These are phyloP conservation scores for Drosophila biarmipes DNA, from an alignment of 1,140 invertebrate genomes.

Conservation along the genomic window DNA sequence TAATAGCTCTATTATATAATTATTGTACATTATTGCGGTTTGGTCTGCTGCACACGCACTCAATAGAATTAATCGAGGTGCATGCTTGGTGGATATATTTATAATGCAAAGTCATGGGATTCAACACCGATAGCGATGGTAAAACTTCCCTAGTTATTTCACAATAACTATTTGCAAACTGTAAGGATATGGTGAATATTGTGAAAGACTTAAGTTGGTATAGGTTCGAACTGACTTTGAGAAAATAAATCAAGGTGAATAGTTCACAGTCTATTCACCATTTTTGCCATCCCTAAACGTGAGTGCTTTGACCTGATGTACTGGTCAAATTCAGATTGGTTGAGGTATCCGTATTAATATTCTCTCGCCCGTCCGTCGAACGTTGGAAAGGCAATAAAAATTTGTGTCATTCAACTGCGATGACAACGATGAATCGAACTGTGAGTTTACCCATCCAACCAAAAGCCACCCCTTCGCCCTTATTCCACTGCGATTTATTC, in stretches of 20 bases:
- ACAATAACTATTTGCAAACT: too few relatives aligned
- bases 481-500: slow-evolving; percentile 24
- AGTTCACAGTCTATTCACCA: not conserved
- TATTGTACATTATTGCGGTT: slow-evolving; percentile 71
- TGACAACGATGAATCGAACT: slow-evolving; percentile 35
- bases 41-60: slow-evolving; percentile 46
- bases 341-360: slow-evolving; percentile 14
- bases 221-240: too few relatives aligned
- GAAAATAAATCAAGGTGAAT: not conserved
- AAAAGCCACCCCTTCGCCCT: slow-evolving; percentile 1
- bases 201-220: too few relatives aligned
- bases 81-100: not conserved
- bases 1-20: slow-evolving; percentile 82
- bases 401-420: slow-evolving; percentile 73
- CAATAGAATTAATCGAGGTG: not conserved
- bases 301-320: slow-evolving; percentile 36
- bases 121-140: not conserved
- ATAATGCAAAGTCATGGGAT: not conserved
- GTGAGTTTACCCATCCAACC: not conserved
- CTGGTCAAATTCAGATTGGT: slow-evolving; percentile 11
- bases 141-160: too few relatives aligned
- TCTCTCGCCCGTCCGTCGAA: slow-evolving; percentile 3
- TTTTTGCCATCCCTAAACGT: not conserved
- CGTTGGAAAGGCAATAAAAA: slow-evolving; percentile 73
- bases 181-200: too few relatives aligned